Conservation (phyloP, 2,113 vertebrate genomes). For the Colinus virginianus region DNA sequence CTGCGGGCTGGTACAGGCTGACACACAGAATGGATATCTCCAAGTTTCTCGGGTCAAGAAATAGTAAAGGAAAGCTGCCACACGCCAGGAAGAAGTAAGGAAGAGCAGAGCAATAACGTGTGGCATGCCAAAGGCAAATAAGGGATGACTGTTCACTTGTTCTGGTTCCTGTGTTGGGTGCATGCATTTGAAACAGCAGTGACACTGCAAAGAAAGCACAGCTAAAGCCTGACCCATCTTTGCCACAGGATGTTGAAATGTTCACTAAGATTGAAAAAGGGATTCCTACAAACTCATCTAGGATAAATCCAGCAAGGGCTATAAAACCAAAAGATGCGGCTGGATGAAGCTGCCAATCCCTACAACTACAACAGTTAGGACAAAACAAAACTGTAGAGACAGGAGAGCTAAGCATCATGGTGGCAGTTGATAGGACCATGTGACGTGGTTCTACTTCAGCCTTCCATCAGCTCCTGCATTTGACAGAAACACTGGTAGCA, state of each 20-base stretch:
- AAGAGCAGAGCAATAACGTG: background rate
- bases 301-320: background rate
- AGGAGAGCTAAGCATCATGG: background rate
- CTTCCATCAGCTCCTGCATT: background rate
- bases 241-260: background rate
- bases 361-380: background rate
- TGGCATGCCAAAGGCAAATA: background rate
- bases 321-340: background rate
- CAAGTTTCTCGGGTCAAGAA: background rate
- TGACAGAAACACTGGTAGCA: background rate
- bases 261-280: background rate
- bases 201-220: rapidly evolving
- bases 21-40: background rate
- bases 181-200: background rate
- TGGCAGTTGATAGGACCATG: background rate
- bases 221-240: background rate
- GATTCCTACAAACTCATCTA: background rate
- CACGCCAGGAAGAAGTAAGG: background rate
- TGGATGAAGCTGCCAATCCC: background rate
- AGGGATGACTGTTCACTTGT: background rate
- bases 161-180: no score
- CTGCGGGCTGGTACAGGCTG: background rate
- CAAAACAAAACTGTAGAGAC: background rate
- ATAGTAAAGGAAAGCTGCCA: background rate
- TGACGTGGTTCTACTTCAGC: rapidly evolving